A percentile compares a stretch with the other conserved stretches of the same genome.
Conservation (phyloP, 2,888 invertebrate species). For the Antitype chi region DNA sequence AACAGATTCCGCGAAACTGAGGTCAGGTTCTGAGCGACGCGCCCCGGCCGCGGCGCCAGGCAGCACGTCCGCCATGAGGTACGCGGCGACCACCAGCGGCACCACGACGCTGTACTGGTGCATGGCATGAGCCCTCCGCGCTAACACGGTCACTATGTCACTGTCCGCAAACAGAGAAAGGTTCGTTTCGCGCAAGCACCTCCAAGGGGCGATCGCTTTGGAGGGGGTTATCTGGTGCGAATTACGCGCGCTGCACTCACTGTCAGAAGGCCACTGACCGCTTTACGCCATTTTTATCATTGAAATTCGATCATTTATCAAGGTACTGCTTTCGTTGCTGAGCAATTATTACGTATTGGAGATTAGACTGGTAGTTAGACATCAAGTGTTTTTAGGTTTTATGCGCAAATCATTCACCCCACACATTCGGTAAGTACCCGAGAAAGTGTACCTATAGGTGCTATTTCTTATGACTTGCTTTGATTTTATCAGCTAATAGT, state of each 20-base stretch:
- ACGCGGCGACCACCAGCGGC: conserved; percentile 73
- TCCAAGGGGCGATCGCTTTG: conserved; percentile 70
- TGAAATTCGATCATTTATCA: conserved; percentile 42
- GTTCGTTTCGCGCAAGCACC: conserved; percentile 75
- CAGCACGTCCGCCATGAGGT: conserved; percentile 65
- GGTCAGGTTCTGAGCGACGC: conserved; percentile 69
- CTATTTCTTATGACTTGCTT: conserved; percentile 22
- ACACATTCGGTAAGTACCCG: not conserved
- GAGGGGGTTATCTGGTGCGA: conserved; percentile 85
- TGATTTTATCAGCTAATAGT: conserved; percentile 45
- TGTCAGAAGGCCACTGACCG: conserved; percentile 73
- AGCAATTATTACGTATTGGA: conserved; percentile 5
- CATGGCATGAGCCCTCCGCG: conserved; percentile 84
- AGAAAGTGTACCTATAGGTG: not conserved
- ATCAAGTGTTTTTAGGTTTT: not conserved
- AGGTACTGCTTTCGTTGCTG: conserved; percentile 18
- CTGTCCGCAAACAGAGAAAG: conserved; percentile 87
- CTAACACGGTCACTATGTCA: conserved; percentile 88
- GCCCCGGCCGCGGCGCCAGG: conserved; percentile 60
- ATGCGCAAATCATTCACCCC: not conserved
- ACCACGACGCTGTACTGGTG: conserved; percentile 75
- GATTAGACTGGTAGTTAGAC: not conserved
- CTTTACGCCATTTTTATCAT: conserved; percentile 59
- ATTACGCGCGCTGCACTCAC: conserved; percentile 74
- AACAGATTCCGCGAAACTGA: conserved; percentile 84